phyloP scores from a whole-genome alignment of 2,888 invertebrate species.

The Alentia gelatinosa region DNA sequence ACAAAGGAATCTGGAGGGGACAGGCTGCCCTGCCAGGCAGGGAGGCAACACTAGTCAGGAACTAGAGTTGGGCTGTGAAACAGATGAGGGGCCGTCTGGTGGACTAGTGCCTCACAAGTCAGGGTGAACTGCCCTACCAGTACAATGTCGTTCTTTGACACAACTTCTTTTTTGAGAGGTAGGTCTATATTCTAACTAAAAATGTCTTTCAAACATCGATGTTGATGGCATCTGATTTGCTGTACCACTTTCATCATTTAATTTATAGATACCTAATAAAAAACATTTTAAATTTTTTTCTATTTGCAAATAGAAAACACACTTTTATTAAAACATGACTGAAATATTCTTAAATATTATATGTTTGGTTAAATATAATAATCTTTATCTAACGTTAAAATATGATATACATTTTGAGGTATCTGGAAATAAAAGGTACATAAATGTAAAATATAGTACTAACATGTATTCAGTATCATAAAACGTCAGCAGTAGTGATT shows the following conservation, averaged over 20 bases:
- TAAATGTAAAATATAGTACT: too few species aligned
- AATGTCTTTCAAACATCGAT: not conserved
- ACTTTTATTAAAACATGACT: too few species aligned
- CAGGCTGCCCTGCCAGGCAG: not conserved
- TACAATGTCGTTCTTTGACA: not conserved
- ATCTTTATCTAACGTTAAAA: too few species aligned
- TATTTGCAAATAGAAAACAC: too few species aligned
- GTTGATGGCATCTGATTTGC: not conserved
- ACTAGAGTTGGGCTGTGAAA: not conserved
- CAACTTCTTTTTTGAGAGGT: not conserved
- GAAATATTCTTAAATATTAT: too few species aligned
- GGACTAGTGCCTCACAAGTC: not conserved
- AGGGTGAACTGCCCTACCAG: not conserved
- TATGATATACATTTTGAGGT: too few species aligned
- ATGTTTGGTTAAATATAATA: too few species aligned
- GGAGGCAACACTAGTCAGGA: not conserved
- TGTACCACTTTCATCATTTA: not conserved
- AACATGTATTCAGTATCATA: too few species aligned
- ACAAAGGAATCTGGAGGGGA: not conserved
- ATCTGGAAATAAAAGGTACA: too few species aligned
- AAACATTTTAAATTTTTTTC: not conserved
- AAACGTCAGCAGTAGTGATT: too few species aligned
- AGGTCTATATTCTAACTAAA: not conserved
- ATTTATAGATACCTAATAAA: not conserved
- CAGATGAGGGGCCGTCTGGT: not conserved